Evolutionary conservation across 2,888 invertebrate species (phyloP), one percentile per base, ranked within the genome.

Genomic region (Ptychoptera albimana): DNA sequence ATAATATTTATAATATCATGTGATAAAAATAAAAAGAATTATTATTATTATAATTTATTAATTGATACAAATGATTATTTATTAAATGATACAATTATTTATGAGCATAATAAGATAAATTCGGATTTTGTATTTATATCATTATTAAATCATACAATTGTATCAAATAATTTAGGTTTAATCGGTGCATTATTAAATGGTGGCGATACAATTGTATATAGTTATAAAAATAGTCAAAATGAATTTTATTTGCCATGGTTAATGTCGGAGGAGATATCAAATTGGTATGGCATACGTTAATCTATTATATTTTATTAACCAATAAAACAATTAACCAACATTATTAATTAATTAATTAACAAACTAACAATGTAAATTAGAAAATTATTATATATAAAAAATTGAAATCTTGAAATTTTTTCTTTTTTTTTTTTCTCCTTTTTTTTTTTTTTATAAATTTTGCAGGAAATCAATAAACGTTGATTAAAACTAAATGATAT

Each of bases 131-230:
- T 37, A 15, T 11, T 43, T 11, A 31, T 46, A 37, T n/a, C 46
- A 11, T 39, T 13, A 8, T 46, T 43, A 31, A 46, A 46, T 36
- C 23, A 39, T 11, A 46, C 43, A 13, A 41, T 46, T 16, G 29
- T 46, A 8, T 43, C 43, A 16, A 46, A 46, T 16, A 36, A 30
- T 2, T 23, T 43, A 15, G 46, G 46, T 31, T 30, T 37, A 7
- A 36, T 46, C 15, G 37, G 39, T 31, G 46, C 43, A 12, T 8
- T 46, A 8, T n/a, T 43, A 6, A 46, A 43, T 40, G 41, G 37
- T 6, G 46, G 46, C 11, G 35, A 10, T 12, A 35, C 46, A 23
- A 35, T 38, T 12, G 41, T 43, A 8, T 46, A 30, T 29, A 34
- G 34, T 11, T 16, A 30, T 34, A 14, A 42, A 14, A 32, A 34